Percentiles rank a stretch among this genome's conserved stretches.
These are phyloP conservation scores for Lepidocyrtinus sp. DNA, from an alignment of 2,888 invertebrate species.

Conservation along the genomic window DNA sequence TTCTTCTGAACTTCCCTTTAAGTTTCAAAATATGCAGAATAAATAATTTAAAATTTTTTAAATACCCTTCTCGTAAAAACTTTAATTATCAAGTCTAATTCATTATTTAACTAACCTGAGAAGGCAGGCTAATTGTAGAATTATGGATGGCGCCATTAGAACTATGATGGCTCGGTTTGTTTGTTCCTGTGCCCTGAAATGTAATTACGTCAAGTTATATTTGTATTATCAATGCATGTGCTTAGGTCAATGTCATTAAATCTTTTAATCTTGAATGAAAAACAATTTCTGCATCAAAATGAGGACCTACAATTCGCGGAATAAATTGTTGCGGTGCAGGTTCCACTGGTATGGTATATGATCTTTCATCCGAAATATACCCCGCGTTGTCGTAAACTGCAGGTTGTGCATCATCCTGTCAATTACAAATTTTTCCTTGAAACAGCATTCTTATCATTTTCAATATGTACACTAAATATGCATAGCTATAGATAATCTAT, in stretches of 20 bases:
- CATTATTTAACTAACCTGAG: background rate
- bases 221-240: background rate
- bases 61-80: background rate
- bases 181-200: background rate
- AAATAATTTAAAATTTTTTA: background rate
- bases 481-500: too few relatives aligned
- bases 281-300: background rate
- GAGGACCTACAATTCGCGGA: background rate
- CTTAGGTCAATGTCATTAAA: too few relatives aligned
- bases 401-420: too few relatives aligned
- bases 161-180: background rate
- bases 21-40: background rate
- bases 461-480: too few relatives aligned
- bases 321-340: background rate
- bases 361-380: background rate
- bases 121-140: background rate
- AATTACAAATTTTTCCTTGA: too few relatives aligned
- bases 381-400: background rate
- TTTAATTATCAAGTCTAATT: background rate
- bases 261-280: background rate
- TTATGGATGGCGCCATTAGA: too few relatives aligned
- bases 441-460: too few relatives aligned
- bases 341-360: background rate
- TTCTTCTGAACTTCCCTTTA: background rate
- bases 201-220: background rate